Conservation (phyloP, 2,888 invertebrate species). For the Eutolmus rufibarbis region DNA sequence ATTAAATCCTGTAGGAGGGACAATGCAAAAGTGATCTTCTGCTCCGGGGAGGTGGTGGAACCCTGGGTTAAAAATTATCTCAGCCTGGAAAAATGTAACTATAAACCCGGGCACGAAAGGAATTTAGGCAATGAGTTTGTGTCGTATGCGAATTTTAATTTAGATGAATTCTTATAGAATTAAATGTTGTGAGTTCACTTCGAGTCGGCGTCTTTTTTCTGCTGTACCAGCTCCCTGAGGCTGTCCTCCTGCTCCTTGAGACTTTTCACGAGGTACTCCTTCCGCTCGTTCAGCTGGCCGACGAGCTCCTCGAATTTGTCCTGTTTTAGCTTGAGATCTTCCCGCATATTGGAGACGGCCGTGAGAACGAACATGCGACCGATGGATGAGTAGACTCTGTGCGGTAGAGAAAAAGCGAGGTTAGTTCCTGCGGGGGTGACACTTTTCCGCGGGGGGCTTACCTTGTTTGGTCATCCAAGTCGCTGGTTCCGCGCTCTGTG, state of each 20-base stretch:
- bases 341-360: conserved; percentile 69
- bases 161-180: conserved; percentile 63
- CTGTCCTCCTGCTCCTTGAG: conserved; percentile 84
- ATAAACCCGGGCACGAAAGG: conserved; percentile 83
- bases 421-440: not conserved
- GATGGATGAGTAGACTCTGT: conserved; percentile 66
- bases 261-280: conserved; percentile 75
- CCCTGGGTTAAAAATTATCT: conserved; percentile 72
- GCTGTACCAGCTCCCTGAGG: conserved; percentile 78
- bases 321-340: conserved; percentile 69
- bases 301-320: conserved; percentile 72
- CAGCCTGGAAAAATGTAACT: conserved; percentile 71
- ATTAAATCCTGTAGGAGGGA: conserved; percentile 74
- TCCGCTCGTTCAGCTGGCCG: conserved; percentile 74
- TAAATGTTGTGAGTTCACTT: conserved; percentile 32
- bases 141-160: conserved; percentile 87
- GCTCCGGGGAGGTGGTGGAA: conserved; percentile 86
- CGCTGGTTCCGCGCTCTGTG: conserved; percentile 67
- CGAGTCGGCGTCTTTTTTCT: conserved; percentile 65
- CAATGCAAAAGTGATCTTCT: conserved; percentile 65
- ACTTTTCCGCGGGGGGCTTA: conserved; percentile 42
- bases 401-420: not conserved
- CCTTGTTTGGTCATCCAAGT: conserved; percentile 59
- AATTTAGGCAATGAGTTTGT: conserved; percentile 93
- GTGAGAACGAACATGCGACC: conserved; percentile 83